Base-by-base conservation (phyloP, 2,113 vertebrate species). In the Smithornis capensis region DNA sequence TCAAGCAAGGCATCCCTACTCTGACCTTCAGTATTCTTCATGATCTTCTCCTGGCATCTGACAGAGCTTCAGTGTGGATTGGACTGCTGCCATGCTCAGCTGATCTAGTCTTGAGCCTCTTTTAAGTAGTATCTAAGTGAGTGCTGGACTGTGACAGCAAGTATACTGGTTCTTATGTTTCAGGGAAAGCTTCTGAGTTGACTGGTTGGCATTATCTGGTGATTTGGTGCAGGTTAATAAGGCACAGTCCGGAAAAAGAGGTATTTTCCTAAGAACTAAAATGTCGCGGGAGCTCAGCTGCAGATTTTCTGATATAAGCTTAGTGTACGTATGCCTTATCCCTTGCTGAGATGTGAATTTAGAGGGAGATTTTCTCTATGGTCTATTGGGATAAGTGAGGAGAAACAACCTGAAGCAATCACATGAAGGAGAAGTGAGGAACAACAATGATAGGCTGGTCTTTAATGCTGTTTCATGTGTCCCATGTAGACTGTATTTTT, bases 241-340 rank as follows among this genome's bases (percentile, higher is more conserved):
- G 71, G 53, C 53, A 15, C 45, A 67, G 5, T 19, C 63, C 59
- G 50, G 18, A 9, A 71, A 52, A 92, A 68, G 10, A 29, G 23
- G 9, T 44, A 12, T 90, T 92, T 95, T 83, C 67, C 55, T 38
- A 57, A 73, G 77, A 79, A 87, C 62, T 84, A 62, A 31, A 90
- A 56, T 70, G 74, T 67, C 78, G 40, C 47, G n/a, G 71, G 49
- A 87, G 52, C 82, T 92, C 82, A 83, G 78, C 83, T 91, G 82
- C 89, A 91, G 68, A 45, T 85, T 93, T 95, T 69, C 70, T 75
- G 74, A 3, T 90, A 73, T 88, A 83, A 93, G 86, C 76, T 90
- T 52, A 33, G 62, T 7, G 52, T 83, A 22, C 4, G 0, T 25
- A 33, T 53, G 37, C 92, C 95, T 91, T 75, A 94, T 94, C 78